Evolutionary conservation across 1,140 invertebrate genomes (phyloP).

Genomic region (Cylas formicarius): DNA sequence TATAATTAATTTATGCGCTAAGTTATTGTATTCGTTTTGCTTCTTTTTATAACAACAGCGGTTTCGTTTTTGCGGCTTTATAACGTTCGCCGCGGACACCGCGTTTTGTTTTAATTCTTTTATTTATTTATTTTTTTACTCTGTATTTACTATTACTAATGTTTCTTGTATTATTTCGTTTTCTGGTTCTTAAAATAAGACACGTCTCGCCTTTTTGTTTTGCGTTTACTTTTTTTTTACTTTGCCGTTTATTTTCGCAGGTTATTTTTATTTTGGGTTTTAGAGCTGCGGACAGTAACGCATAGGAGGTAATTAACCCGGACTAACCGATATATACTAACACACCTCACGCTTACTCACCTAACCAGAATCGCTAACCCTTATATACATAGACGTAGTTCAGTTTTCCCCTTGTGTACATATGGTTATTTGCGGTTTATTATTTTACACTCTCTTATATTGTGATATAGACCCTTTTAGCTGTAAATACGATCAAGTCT

Average conservation of each 20-base stretch:
- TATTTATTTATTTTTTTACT: constrained; percentile 6
- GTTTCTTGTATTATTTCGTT: constrained; percentile 14
- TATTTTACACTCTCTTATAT: too few relatives aligned
- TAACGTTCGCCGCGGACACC: neutral
- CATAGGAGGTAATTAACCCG: constrained; percentile 24
- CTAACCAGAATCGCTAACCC: constrained; percentile 22
- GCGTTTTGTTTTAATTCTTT: neutral
- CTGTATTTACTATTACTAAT: constrained; percentile 14
- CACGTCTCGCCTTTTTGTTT: constrained; percentile 6
- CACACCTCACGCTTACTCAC: constrained; percentile 12
- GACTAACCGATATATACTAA: constrained; percentile 21
- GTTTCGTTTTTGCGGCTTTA: neutral
- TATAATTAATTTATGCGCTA: too few relatives aligned
- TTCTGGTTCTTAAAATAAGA: constrained; percentile 11
- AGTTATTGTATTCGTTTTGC: too few relatives aligned
- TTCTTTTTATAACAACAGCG: too few relatives aligned
- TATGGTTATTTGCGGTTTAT: constrained; percentile 22
- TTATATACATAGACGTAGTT: constrained; percentile 29
- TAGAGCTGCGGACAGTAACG: constrained; percentile 17
- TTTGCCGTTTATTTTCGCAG: constrained; percentile 27
- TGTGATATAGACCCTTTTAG: constrained; percentile 19
- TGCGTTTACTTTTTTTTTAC: constrained; percentile 13
- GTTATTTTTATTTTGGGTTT: constrained; percentile 24
- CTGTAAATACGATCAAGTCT: constrained; percentile 27
- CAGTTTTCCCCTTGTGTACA: constrained; percentile 27